A percentile compares a stretch with the other conserved stretches of the same genome.
Evolutionary conservation across 2,888 invertebrate species (phyloP).

Genomic region (Melieria crassipennis): DNA sequence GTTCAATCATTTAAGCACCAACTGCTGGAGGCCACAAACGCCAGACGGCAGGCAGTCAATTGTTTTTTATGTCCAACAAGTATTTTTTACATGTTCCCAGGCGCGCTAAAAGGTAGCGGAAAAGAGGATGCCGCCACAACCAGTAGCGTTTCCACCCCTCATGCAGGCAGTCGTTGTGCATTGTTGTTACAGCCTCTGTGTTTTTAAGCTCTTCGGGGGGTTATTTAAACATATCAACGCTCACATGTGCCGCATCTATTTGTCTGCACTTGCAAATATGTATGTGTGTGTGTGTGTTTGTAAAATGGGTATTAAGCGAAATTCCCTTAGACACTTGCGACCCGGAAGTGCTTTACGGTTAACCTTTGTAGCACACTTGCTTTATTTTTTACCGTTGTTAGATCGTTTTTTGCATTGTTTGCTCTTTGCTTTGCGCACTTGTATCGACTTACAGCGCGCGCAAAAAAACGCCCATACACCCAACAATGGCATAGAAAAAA

Average conservation of each 20-base stretch:
- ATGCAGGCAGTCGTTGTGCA: too few species aligned
- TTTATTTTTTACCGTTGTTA: conserved; percentile 10
- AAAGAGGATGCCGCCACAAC: background rate
- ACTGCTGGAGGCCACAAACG: too few species aligned
- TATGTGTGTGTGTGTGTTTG: background rate
- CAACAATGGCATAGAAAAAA: too few species aligned
- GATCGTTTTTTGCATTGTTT: conserved; percentile 1
- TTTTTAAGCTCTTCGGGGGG: conserved; percentile 2
- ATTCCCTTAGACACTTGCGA: conserved; percentile 7
- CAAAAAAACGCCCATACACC: too few species aligned
- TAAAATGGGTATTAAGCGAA: background rate
- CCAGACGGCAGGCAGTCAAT: background rate
- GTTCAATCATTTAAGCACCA: conserved; percentile 29
- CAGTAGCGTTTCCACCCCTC: too few species aligned
- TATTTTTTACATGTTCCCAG: background rate
- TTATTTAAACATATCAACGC: conserved; percentile 4
- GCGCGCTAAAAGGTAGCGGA: background rate
- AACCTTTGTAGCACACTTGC: conserved; percentile 23
- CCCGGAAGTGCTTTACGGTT: conserved; percentile 33
- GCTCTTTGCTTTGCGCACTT: conserved; percentile 6
- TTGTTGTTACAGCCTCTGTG: background rate
- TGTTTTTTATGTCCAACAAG: background rate
- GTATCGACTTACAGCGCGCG: background rate
- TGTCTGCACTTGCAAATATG: background rate
- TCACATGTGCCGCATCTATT: background rate